Conservation (phyloP, 2,888 invertebrate species). For the Dryomyza anilis region DNA sequence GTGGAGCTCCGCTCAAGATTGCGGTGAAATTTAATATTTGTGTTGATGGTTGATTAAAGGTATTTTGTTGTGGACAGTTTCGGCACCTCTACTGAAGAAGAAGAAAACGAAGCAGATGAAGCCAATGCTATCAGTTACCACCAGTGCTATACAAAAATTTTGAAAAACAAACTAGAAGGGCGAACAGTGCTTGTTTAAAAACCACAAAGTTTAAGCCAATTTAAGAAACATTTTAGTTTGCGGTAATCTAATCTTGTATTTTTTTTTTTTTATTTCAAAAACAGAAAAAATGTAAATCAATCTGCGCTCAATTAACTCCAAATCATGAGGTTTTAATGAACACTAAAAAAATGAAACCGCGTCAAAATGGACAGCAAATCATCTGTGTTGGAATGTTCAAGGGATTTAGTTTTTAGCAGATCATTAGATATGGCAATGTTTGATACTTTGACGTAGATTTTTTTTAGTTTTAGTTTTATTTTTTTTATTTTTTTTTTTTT, state of each 20-base stretch:
- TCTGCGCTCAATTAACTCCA: slow-evolving; percentile 17
- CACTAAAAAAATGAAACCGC: too few relatives aligned
- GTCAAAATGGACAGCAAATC: too few relatives aligned
- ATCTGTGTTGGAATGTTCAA: too few relatives aligned
- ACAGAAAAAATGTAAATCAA: too few relatives aligned
- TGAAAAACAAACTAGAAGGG: not conserved
- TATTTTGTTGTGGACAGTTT: slow-evolving; percentile 32
- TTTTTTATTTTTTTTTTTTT: too few relatives aligned
- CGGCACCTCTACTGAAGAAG: not conserved
- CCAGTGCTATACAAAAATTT: not conserved
- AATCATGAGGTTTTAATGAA: too few relatives aligned
- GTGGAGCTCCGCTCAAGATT: too few relatives aligned
- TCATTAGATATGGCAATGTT: too few relatives aligned
- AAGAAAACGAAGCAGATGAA: not conserved
- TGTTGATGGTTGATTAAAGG: slow-evolving; percentile 40
- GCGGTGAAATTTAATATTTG: slow-evolving; percentile 38
- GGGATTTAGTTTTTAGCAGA: too few relatives aligned
- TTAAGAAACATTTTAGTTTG: too few relatives aligned
- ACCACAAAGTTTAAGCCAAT: not conserved
- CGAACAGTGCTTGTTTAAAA: not conserved
- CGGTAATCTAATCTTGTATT: not conserved
- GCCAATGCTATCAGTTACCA: not conserved
- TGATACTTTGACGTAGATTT: too few relatives aligned
- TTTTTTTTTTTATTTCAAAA: not conserved
- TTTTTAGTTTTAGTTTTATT: too few relatives aligned